Conservation (phyloP, 2,888 invertebrate genomes). For the Elaeidobius kamerunicus region DNA sequence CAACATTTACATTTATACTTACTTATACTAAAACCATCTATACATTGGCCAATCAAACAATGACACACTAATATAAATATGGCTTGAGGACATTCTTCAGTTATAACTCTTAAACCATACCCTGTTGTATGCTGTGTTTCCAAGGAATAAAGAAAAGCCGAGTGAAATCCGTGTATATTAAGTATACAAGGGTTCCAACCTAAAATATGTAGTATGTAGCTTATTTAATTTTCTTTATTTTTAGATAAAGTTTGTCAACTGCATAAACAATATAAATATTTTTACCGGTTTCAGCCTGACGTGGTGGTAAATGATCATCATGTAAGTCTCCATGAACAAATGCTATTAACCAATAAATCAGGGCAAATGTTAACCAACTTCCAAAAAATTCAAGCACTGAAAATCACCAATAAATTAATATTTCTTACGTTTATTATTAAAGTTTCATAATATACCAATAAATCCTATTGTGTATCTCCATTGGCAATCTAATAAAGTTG, state of each 20-base stretch:
- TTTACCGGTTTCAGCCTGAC: conserved; percentile 50
- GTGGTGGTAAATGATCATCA: conserved; percentile 54
- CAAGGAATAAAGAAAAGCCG: conserved; percentile 92
- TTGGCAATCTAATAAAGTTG: conserved; percentile 87
- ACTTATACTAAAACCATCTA: conserved; percentile 59
- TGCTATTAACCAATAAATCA: conserved; percentile 94
- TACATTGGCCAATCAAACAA: conserved; percentile 69
- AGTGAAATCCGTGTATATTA: conserved; percentile 82
- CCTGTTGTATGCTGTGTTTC: conserved; percentile 95
- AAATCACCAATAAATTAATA: conserved; percentile 42
- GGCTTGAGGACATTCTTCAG: conserved; percentile 89
- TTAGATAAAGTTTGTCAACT: too few relatives aligned
- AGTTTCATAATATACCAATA: conserved; percentile 13
- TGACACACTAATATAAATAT: conserved; percentile 93
- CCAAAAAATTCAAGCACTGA: conserved; percentile 87
- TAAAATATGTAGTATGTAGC: too few relatives aligned
- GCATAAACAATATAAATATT: too few relatives aligned
- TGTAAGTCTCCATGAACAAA: conserved; percentile 89
- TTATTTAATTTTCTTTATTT: too few relatives aligned
- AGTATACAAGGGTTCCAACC: conserved; percentile 76
- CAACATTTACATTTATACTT: not conserved
- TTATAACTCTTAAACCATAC: conserved; percentile 80
- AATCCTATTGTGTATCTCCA: conserved; percentile 80
- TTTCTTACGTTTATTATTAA: not conserved
- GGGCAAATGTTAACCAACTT: conserved; percentile 89